Evolutionary conservation across 2,113 vertebrate species (phyloP), one percentile per base, ranked within the genome.

Genomic region (Hiodon tergisus): DNA sequence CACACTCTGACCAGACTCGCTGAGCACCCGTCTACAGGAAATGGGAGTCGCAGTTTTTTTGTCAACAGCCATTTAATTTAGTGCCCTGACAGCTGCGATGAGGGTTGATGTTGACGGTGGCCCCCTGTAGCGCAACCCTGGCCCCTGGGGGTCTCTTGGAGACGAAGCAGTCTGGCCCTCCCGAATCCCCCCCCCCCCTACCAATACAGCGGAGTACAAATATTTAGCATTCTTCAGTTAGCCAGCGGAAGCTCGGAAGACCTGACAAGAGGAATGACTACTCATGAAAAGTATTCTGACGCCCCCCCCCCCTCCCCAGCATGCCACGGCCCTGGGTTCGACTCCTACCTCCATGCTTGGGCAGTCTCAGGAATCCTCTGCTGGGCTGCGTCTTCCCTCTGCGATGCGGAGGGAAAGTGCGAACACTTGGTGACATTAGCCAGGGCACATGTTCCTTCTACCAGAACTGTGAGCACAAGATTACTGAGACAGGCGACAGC

Each of bases 311-410:
- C 9, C 9, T 17, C 69, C 16, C 16, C 67, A 14, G 2, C 66
- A 4, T 3, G 8, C 47, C 6, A 11, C 66, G 50, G 31, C 47
- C 14, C 17, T 65, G 48, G 58, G 16, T 9, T 52, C 5, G 13
- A 8, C 31, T 57, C 88, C 89, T 81, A 91, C 89, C 88, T 87
- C 66, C 14, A 58, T 13, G 46, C 9, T 65, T 31, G 65, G 55
- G 50, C 3, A 46, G 5, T 4, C 3, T 50, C 11, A 10, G 3
- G 2, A 5, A 54, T 77, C 54, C 46, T 76, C n/a, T n/a, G 51
- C 58, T n/a, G 52, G 17, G 6, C 31, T 57, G 75, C 47, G 10
- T 62, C 51, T 8, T 6, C 7, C 4, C 31, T 73, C 47, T 81
- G 16, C 3, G 5, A 62, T 31, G 54, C 47, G 46, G 17, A 62